Evolutionary conservation across 1,140 invertebrate species (phyloP), one percentile per base, ranked within the genome.

Genomic region (Drosophila lacteicornis): DNA sequence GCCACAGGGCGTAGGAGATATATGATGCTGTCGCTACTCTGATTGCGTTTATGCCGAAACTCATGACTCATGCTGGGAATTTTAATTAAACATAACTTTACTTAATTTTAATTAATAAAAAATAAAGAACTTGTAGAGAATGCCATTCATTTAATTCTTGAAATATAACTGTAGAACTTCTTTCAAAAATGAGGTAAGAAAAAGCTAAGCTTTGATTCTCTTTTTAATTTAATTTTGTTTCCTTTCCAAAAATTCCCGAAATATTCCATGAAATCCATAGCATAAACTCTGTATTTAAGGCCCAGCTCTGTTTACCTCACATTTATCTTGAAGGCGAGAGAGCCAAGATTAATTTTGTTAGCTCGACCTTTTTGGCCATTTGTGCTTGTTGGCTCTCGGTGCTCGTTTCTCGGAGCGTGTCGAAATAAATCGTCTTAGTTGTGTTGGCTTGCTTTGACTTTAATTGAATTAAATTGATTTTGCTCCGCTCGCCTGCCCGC

Each of bases 381-480:
- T 69, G 62, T 63, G 62, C 57, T 66, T 36, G 55, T 45, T 71
- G 69, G 46, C 45, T 71, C 33, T 45, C 19, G 55, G 45, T 71
- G 56, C 43, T 50, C 55, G 75, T 6, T 71, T 25, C 47, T 65
- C 59, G 19, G 67, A 79, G 67, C 76, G 66, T 79, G 76, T 79
- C 67, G 76, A 71, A 78, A 79, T 78, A 79, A 79, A 79, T 79
- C 75, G 75, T 65, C 76, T 79, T 79, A 79, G 76, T 79, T 79
- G 46, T 79, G 66, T 56, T 51, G 51, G 33, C 59, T 42, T 71
- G 75, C 75, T 71, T 71, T 59, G 71, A 80, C 78, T 70, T 81
- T 81, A 75, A 75, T 70, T 80, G 63, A 81, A 80, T 75, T 70
- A 76, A 82, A 82, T 82, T 82, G 80, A 82, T 82, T 82, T 68